Evolutionary conservation across 2,888 invertebrate genomes (phyloP).

Genomic region (Brachylomia viminalis): DNA sequence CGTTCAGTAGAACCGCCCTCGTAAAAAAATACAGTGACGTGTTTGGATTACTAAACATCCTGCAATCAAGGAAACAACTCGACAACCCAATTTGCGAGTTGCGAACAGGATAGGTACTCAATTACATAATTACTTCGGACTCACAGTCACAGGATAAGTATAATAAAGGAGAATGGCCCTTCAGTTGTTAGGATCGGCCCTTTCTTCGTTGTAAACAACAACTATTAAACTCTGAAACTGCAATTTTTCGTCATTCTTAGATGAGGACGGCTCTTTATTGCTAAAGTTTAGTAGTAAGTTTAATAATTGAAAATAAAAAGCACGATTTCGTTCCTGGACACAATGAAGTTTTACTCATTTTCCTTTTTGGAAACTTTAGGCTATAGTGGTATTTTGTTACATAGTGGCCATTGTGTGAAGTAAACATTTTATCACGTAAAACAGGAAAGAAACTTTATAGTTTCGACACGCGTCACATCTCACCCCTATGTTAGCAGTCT

Average conservation of each 20-base stretch:
- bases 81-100: conserved; percentile 59
- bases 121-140: conserved; percentile 63
- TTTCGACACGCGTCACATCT: conserved; percentile 24
- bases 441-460: background rate
- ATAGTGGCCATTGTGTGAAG: background rate
- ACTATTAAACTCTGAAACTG: conserved; percentile 45
- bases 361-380: background rate
- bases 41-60: conserved; percentile 66
- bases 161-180: conserved; percentile 48
- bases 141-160: conserved; percentile 44
- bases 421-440: background rate
- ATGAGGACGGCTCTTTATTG: conserved; percentile 26
- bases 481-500: background rate
- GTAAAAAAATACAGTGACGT: conserved; percentile 47
- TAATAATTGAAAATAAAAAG: conserved; percentile 26
- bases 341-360: background rate
- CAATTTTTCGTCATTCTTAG: conserved; percentile 1
- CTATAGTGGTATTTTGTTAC: background rate
- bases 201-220: conserved; percentile 38
- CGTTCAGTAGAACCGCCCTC: conserved; percentile 11
- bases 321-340: background rate
- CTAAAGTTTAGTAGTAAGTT: conserved; percentile 24
- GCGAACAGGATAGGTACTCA: conserved; percentile 68
- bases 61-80: conserved; percentile 65
- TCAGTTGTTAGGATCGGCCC: background rate